Evolutionary conservation across 1,140 invertebrate species (phyloP).

Genomic region (Pemphigus obesinymphae): DNA sequence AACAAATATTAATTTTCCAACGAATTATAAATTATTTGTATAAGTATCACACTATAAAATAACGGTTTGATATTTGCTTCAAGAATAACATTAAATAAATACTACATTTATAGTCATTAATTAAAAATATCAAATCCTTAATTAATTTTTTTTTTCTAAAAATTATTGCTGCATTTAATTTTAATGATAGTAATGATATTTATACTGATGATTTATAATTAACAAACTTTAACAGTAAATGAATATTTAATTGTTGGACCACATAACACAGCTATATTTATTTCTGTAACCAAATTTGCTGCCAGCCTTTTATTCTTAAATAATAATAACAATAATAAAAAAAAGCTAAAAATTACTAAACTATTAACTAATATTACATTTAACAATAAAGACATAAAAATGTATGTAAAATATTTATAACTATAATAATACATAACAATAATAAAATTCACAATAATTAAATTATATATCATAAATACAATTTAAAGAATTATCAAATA

Average conservation of each 20-base stretch:
- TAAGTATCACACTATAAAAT: neutral
- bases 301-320: constrained; percentile 30
- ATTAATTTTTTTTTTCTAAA: neutral
- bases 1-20: neutral
- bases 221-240: constrained; percentile 13
- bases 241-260: constrained; percentile 20
- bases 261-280: constrained; percentile 11
- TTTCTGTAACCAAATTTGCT: constrained; percentile 17
- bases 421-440: constrained; percentile 31
- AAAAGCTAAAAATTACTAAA: neutral
- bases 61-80: constrained; percentile 8
- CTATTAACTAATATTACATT: neutral
- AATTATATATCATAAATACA: constrained; percentile 2
- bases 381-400: constrained; percentile 18
- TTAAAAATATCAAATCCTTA: neutral
- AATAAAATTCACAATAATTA: neutral
- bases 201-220: too few relatives aligned
- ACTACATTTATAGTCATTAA: neutral
- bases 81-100: constrained; percentile 21
- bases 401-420: constrained; percentile 29
- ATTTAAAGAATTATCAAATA: constrained; percentile 12
- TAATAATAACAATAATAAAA: constrained; percentile 18
- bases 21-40: constrained; percentile 6
- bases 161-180: neutral
- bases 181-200: neutral